Conservation (phyloP, 2,888 invertebrate genomes). For the Drosophila subquinaria region DNA sequence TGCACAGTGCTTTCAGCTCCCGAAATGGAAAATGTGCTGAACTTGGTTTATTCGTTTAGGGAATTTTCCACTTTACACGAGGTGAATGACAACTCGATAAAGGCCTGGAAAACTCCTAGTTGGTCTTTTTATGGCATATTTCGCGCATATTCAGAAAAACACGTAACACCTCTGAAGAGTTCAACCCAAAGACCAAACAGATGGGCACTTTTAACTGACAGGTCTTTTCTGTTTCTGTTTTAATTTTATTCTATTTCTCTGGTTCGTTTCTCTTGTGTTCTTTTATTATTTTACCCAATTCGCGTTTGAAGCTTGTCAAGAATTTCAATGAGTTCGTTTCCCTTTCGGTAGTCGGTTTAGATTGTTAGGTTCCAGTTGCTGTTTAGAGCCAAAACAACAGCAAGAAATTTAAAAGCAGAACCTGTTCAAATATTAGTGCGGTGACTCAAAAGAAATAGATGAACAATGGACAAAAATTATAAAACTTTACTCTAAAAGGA, state of each 20-base stretch:
- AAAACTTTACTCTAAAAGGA: slow-evolving; percentile 17
- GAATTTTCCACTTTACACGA: slow-evolving; percentile 50
- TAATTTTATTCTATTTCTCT: slow-evolving; percentile 14
- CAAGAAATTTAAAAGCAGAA: slow-evolving; percentile 48
- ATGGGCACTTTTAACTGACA: slow-evolving; percentile 20
- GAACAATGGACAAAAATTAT: slow-evolving; percentile 37
- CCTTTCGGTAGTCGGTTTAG: slow-evolving; percentile 74
- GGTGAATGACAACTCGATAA: slow-evolving; percentile 36
- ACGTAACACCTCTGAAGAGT: slow-evolving; percentile 6
- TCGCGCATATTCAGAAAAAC: slow-evolving; percentile 20
- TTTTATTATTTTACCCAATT: slow-evolving; percentile 67
- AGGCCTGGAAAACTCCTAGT: slow-evolving; percentile 34
- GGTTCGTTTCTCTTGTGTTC: slow-evolving; percentile 28
- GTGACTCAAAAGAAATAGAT: slow-evolving; percentile 30
- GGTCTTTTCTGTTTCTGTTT: slow-evolving; percentile 13
- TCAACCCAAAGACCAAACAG: slow-evolving; percentile 27
- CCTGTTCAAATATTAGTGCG: slow-evolving; percentile 70
- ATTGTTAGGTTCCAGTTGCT: slow-evolving; percentile 25
- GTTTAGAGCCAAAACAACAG: slow-evolving; percentile 40
- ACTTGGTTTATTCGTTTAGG: slow-evolving; percentile 43
- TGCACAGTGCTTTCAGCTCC: slow-evolving; percentile 16
- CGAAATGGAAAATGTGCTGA: slow-evolving; percentile 10
- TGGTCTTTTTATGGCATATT: neutral
- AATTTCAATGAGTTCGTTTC: slow-evolving; percentile 82
- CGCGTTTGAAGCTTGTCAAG: slow-evolving; percentile 65